phyloP scores from a whole-genome alignment of 2,888 invertebrate genomes.

The Emmelina monodactyla region DNA sequence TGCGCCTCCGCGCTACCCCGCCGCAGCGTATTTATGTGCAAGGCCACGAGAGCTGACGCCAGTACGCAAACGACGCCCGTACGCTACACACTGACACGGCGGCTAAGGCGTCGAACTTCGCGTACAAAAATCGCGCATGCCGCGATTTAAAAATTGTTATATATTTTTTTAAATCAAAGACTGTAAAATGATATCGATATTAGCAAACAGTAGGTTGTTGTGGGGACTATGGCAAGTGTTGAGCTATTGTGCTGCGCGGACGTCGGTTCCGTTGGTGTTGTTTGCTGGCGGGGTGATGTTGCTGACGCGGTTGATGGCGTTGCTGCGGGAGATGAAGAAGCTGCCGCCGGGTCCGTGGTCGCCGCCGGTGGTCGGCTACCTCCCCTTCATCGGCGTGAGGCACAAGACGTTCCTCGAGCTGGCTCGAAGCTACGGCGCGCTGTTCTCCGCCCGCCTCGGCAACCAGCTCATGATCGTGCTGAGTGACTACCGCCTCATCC shows the following conservation, averaged over 20 bases:
- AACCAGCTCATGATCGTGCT: constrained; percentile 85
- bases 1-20: constrained; percentile 29
- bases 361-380: constrained; percentile 82
- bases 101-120: not conserved
- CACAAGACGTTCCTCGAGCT: constrained; percentile 82
- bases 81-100: constrained; percentile 32
- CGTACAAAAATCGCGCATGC: not conserved
- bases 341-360: constrained; percentile 92
- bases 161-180: constrained; percentile 21
- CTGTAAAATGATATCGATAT: constrained; percentile 41
- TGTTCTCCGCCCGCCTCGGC: constrained; percentile 84
- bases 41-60: constrained; percentile 58
- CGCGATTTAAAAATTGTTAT: too few relatives aligned
- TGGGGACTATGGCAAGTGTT: constrained; percentile 59
- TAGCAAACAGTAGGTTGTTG: constrained; percentile 58
- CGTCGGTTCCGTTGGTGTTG: constrained; percentile 49
- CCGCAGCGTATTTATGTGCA: constrained; percentile 59
- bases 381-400: constrained; percentile 80
- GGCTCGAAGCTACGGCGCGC: constrained; percentile 78
- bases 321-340: constrained; percentile 46
- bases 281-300: constrained; percentile 55
- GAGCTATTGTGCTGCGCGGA: constrained; percentile 46
- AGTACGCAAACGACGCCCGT: constrained; percentile 58
- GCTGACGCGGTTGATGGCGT: constrained; percentile 48
- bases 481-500: constrained; percentile 84